Evolutionary conservation across 2,113 vertebrate species (phyloP).

Genomic region (Apistogramma diplotaenia): DNA sequence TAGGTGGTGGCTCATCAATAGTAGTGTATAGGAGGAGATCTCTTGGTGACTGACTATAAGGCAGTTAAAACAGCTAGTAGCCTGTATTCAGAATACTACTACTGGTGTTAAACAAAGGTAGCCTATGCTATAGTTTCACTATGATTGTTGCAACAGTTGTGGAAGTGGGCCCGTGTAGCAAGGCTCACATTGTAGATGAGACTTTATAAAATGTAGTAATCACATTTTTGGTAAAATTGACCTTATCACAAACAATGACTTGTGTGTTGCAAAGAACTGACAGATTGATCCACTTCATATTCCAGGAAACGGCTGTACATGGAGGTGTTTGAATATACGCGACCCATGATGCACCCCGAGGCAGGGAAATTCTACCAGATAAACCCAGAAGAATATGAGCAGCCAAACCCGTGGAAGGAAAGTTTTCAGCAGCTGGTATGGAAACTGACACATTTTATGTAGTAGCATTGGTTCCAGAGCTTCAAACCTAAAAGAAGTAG

Average conservation of each 20-base stretch:
- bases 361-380: conserved; percentile 99
- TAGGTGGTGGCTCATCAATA: not conserved
- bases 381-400: conserved; percentile 98
- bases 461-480: not conserved
- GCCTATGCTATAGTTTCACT: not conserved
- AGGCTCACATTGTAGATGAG: not conserved
- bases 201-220: not conserved
- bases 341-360: conserved; percentile 99
- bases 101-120: not conserved
- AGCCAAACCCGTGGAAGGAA: conserved; percentile 99
- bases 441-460: not conserved
- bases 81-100: not conserved
- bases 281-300: conserved; percentile 5
- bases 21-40: not conserved
- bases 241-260: not conserved
- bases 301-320: conserved; percentile 97
- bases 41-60: too few relatives aligned
- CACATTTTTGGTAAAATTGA: not conserved
- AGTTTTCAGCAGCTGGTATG: conserved; percentile 99
- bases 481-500: not conserved
- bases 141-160: not conserved
- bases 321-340: conserved; percentile 99
- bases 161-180: not conserved
- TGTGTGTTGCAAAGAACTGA: not conserved
- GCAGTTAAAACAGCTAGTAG: not conserved